Percentiles rank a stretch among this genome's conserved stretches.
Conservation (phyloP, 2,888 invertebrate genomes). For the Volucella inanis region DNA sequence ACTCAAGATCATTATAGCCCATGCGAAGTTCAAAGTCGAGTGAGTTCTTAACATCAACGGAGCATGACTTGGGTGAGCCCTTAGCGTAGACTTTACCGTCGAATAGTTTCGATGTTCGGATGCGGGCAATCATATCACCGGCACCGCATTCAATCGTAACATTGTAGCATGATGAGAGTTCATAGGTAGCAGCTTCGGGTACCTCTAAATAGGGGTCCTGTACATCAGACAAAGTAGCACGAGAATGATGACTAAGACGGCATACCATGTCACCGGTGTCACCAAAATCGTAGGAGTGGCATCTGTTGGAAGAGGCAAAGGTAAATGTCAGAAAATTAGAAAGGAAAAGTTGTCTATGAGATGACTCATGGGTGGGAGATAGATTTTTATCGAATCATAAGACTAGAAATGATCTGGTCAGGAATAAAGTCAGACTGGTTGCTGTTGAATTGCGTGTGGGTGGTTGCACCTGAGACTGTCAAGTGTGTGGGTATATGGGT, state of each 20-base stretch:
- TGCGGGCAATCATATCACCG: conserved; percentile 95
- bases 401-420: no score
- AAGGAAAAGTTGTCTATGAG: not conserved
- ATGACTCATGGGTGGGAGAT: not conserved
- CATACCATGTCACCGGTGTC: conserved; percentile 96
- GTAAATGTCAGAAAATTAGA: conserved; percentile 40
- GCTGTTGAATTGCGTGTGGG: no score
- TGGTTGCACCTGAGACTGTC: no score
- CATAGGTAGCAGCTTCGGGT: conserved; percentile 95
- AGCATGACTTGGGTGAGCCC: conserved; percentile 96
- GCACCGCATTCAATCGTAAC: conserved; percentile 96
- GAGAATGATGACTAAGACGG: conserved; percentile 94
- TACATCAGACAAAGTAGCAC: conserved; percentile 93
- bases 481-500: no score
- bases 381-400: not conserved
- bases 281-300: conserved; percentile 96
- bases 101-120: conserved; percentile 95
- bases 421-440: no score
- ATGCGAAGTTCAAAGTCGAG: conserved; percentile 95
- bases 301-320: conserved; percentile 83
- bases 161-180: conserved; percentile 96
- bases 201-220: conserved; percentile 96
- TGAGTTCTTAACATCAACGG: conserved; percentile 93
- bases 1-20: conserved; percentile 96
- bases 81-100: conserved; percentile 97